phyloP scores from a whole-genome alignment of 2,797 vertebrate genomes.

The Allochrocebus solatus region DNA sequence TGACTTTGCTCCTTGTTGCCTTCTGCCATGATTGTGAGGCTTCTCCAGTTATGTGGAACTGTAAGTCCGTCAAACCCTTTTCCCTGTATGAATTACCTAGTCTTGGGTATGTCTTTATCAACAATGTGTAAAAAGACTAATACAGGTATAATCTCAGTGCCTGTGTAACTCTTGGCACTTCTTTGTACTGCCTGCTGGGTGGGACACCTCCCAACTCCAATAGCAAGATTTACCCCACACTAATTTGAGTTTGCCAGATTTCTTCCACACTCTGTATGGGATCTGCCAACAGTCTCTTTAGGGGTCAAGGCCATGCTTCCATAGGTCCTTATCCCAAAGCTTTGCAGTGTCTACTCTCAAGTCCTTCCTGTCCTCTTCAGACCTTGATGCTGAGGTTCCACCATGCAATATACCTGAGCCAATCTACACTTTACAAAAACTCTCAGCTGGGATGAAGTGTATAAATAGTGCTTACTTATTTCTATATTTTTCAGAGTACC shows the following conservation, averaged over 20 bases:
- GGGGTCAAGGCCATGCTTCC: neutral
- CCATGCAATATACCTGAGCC: neutral
- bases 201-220: neutral
- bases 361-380: neutral
- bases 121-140: too few species aligned
- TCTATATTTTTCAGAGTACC: neutral
- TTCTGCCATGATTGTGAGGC: too few species aligned
- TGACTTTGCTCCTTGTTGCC: too few species aligned
- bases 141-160: neutral
- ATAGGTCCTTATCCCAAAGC: neutral
- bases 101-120: too few species aligned
- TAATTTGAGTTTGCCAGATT: neutral
- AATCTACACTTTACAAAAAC: neutral
- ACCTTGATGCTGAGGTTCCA: neutral
- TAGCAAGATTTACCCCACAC: neutral
- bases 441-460: neutral
- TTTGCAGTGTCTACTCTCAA: too few species aligned
- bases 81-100: too few species aligned
- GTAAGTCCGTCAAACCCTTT: too few species aligned
- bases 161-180: neutral
- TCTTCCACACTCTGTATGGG: neutral
- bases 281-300: neutral
- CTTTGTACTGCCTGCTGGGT: neutral
- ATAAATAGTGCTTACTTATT: neutral
- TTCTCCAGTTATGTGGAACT: too few species aligned